These are phyloP conservation scores for Noctua fimbriata DNA, from an alignment of 2,888 invertebrate species.

Conservation along the genomic window DNA sequence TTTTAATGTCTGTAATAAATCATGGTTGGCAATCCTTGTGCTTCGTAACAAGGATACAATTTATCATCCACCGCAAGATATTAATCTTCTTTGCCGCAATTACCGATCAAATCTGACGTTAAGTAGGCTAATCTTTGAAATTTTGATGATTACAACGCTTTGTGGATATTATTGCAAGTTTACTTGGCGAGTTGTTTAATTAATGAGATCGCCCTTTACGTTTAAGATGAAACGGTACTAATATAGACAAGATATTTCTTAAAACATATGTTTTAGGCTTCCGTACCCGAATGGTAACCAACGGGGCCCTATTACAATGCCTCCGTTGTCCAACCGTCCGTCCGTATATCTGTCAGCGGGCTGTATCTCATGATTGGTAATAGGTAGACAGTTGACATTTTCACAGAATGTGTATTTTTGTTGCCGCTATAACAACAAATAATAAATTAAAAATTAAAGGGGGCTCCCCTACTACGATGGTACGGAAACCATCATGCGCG, in stretches of 20 bases:
- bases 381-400: no score
- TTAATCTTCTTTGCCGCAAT: conserved; percentile 61
- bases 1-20: conserved; percentile 67
- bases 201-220: neutral
- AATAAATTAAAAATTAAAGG: no score
- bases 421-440: no score
- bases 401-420: no score
- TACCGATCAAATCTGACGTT: conserved; percentile 67
- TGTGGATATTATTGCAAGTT: conserved; percentile 4
- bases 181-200: neutral
- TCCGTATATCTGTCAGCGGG: no score
- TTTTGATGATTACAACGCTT: conserved; percentile 31
- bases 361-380: no score
- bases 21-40: conserved; percentile 59
- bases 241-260: neutral
- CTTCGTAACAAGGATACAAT: conserved; percentile 59
- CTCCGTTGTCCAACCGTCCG: no score
- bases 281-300: no score
- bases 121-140: conserved; percentile 47
- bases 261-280: neutral
- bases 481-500: no score
- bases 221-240: neutral
- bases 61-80: conserved; percentile 61
- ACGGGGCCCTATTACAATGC: no score
- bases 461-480: no score